Conservation (phyloP, 2,797 vertebrate species). For the Enteromius mattozi region DNA sequence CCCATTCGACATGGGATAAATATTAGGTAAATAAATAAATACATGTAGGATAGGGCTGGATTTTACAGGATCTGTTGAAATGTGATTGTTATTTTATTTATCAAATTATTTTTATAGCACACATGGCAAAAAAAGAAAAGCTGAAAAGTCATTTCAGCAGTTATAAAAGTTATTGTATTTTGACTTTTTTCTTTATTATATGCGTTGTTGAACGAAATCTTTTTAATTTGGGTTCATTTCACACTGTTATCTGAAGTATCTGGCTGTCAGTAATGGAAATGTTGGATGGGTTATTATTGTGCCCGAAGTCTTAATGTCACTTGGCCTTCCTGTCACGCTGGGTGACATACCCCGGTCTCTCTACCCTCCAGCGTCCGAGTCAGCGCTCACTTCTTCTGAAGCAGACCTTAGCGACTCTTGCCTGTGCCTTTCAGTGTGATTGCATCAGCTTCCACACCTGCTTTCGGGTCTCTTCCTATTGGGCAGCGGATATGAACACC, state of each 20-base stretch:
- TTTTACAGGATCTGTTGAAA: neutral
- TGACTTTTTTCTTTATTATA: neutral
- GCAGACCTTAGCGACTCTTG: neutral
- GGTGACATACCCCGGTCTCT: slow-evolving; percentile 16
- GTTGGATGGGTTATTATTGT: slow-evolving; percentile 10
- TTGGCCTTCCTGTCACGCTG: neutral
- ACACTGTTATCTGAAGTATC: neutral
- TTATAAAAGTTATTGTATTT: neutral
- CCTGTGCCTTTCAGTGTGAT: slow-evolving; percentile 31
- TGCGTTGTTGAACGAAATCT: neutral
- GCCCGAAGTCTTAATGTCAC: neutral
- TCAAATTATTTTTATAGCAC: neutral
- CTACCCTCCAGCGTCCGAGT: neutral
- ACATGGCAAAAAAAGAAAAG: neutral
- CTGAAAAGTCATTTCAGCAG: neutral
- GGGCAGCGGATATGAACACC: slow-evolving; percentile 14
- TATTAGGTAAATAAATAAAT: neutral
- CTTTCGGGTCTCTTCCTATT: slow-evolving; percentile 18
- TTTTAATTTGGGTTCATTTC: neutral
- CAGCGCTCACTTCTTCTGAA: neutral
- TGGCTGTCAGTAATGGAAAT: neutral
- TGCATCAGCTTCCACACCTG: slow-evolving; percentile 49
- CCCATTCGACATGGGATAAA: neutral
- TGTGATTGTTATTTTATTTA: neutral
- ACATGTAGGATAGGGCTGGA: neutral